Conservation (phyloP, 2,797 vertebrate genomes). For the Xenopus petersii region DNA sequence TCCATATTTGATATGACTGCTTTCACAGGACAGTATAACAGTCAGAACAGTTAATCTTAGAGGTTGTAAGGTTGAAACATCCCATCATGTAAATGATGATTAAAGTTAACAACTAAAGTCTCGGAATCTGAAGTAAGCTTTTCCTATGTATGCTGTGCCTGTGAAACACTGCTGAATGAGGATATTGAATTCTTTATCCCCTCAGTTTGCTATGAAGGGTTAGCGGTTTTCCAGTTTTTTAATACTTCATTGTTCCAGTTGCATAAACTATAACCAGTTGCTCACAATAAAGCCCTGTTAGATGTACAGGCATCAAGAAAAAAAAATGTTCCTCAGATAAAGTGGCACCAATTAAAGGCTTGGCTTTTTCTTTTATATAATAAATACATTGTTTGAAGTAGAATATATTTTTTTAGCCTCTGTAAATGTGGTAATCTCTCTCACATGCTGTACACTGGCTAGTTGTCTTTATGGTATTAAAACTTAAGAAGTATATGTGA, state of each 20-base stretch:
- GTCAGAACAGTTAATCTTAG: neutral
- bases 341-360: conserved; percentile 46
- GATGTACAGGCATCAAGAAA: conserved; percentile 32
- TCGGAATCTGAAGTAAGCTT: too few relatives aligned
- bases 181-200: neutral
- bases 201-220: conserved; percentile 42
- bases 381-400: conserved; percentile 46
- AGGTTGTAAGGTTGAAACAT: too few relatives aligned
- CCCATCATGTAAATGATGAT: too few relatives aligned
- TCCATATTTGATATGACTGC: too few relatives aligned
- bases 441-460: conserved; percentile 12
- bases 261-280: conserved; percentile 48
- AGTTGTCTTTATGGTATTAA: conserved; percentile 37
- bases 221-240: conserved; percentile 36
- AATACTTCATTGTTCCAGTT: conserved; percentile 29
- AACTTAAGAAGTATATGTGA: conserved; percentile 22
- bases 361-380: conserved; percentile 32
- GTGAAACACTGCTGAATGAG: neutral
- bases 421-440: conserved; percentile 38
- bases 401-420: conserved; percentile 35
- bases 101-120: too few relatives aligned
- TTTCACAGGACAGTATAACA: too few relatives aligned
- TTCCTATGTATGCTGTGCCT: too few relatives aligned
- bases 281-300: conserved; percentile 46
- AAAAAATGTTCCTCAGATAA: conserved; percentile 40